Evolutionary conservation across 2,888 invertebrate species (phyloP), one percentile per base, ranked within the genome.

Genomic region (Drosophila phalerata): DNA sequence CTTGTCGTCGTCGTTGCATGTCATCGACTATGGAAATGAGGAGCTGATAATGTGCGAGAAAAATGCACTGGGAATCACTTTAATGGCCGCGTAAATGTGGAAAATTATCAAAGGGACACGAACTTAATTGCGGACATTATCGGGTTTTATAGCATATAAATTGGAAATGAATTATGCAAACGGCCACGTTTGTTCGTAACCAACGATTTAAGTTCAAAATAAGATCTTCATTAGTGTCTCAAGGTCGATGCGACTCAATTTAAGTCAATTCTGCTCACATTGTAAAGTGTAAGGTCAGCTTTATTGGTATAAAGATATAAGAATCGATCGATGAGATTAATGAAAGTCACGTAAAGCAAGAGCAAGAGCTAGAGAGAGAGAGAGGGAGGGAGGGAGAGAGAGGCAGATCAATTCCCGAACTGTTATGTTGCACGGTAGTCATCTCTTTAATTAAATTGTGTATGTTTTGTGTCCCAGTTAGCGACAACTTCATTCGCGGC

Each of bases 121-220:
- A 86, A 90, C 90, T 88, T 88, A 88, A 90, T 90, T 86, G 90
- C 82, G 70, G 78, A 73, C 79, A 81, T 90, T 88, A 88, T 90
- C 88, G 83, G 67, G 30, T 78, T 89, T 82, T 73, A 87, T 81
- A 71, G 85, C 81, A 66, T 79, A 87, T 87, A 87, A 85, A 89
- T 86, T 87, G 85, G 69, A 77, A 86, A 77, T 88, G 87, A 90
- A 90, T 88, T 84, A 90, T 86, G 82, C 85, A 88, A 86, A 78
- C 75, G 69, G 37, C 17, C 22, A 19, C 40, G 22, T 43, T 34
- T 56, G 56, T 45, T 37, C 15, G 38, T 40, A 45, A 38, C 48
- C 52, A 56, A 62, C 56, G 51, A 51, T 17, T 57, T 48, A 51
- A 56, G 51, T 51, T 13, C 25, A 61, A 45, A 32, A 38, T 45